Conservation (phyloP, 1,140 invertebrate species). For the Gryon sp. region DNA sequence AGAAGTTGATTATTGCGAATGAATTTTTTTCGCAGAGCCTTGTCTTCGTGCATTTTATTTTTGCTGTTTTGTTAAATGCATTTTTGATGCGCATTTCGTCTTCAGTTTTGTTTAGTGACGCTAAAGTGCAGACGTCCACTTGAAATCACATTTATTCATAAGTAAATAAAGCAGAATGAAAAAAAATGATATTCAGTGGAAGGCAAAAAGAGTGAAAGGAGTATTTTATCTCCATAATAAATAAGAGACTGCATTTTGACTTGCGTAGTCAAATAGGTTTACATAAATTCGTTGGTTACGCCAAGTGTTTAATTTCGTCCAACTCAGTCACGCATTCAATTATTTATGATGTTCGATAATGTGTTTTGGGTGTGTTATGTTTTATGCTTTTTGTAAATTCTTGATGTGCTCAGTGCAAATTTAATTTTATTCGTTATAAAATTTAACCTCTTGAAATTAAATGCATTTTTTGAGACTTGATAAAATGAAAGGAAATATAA, state of each 20-base stretch:
- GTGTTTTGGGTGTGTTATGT: too few species aligned
- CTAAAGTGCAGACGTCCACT: conserved; percentile 44
- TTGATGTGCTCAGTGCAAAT: too few species aligned
- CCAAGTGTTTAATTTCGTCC: conserved; percentile 22
- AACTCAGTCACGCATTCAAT: not conserved
- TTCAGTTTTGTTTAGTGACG: conserved; percentile 47
- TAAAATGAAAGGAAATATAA: too few species aligned
- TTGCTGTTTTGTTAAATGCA: conserved; percentile 28
- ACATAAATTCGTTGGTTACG: conserved; percentile 29
- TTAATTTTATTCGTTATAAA: too few species aligned
- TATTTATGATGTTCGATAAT: conserved; percentile 15
- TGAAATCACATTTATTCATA: conserved; percentile 48
- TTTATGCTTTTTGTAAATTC: not conserved
- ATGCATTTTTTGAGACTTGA: too few species aligned
- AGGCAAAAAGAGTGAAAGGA: not conserved
- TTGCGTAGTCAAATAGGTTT: conserved; percentile 10
- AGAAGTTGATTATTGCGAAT: conserved; percentile 21
- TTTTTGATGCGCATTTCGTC: conserved; percentile 32
- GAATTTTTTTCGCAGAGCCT: conserved; percentile 27
- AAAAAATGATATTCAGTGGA: too few species aligned
- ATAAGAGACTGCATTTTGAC: conserved; percentile 9
- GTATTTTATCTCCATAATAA: conserved; percentile 24
- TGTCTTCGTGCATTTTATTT: conserved; percentile 23
- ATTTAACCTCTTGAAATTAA: too few species aligned
- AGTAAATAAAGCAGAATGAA: conserved; percentile 24